Base-by-base conservation (phyloP, 1,140 invertebrate species). In the Sinella curviseta region DNA sequence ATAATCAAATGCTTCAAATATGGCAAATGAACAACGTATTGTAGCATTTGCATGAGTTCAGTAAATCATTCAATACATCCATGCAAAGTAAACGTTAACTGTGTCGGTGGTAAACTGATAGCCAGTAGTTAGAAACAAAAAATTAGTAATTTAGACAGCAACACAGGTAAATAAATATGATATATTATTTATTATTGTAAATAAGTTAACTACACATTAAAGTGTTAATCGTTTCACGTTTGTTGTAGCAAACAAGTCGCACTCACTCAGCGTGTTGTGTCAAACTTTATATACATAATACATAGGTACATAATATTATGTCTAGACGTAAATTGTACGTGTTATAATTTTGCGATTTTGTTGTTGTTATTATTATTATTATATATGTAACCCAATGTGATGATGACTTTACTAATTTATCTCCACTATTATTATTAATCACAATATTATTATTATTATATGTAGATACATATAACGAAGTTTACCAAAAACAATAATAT, bases 331-430 rank as follows among this genome's bases (percentile, higher is more conserved):
- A n/a, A 60, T 60, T 48, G 39, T 16, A 26, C 57, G 24, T 17
- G 65, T 70, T 31, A 16, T 30, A 70, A 60, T 60, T 70, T 12
- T 31, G 31, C 65, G 24, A 30, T 31, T 70, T 31, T 70, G 26
- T 4, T 70, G 30, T 70, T 70, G 65, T 70, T 70, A 70, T 48
- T 48, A 48, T 12, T 48, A 8, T 48, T 48, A 48, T 48, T 12
- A 48, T 48, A 12, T 48, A 70, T 33, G 65, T 70, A 70, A 70
- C 65, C 65, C 65, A 70, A 70, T 70, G 65, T 70, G 65, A 70
- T 70, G 65, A 70, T 70, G 65, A 70, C 31, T 70, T 33, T 70
- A 31, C 26, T 31, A 12, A 70, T 70, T 70, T 48, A 48, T 48
- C 8, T 48, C 39, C 39, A 48, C 39, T 31, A 20, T 12, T 48